These are phyloP conservation scores for Drosophila meridionalis DNA, from an alignment of 2,888 invertebrate genomes.

Conservation along the genomic window DNA sequence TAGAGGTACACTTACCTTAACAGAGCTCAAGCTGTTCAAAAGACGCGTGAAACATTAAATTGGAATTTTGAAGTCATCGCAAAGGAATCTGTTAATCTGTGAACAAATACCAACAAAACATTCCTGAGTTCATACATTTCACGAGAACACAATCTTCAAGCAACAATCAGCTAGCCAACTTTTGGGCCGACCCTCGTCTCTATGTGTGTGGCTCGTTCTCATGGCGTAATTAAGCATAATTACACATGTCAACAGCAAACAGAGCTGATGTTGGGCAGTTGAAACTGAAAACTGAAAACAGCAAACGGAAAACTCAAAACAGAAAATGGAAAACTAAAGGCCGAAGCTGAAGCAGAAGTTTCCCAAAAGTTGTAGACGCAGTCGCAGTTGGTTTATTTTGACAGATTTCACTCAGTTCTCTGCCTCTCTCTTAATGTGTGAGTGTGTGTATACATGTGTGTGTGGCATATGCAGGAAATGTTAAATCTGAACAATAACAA, in stretches of 20 bases:
- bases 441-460: constrained; percentile 31
- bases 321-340: background rate
- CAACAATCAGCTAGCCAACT: background rate
- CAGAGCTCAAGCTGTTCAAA: background rate
- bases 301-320: constrained; percentile 1
- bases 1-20: background rate
- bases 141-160: background rate
- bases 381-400: constrained; percentile 62
- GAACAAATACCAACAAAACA: too few relatives aligned
- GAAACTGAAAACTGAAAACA: constrained; percentile 8
- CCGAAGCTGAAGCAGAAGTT: background rate
- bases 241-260: constrained; percentile 69
- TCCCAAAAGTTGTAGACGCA: constrained; percentile 16
- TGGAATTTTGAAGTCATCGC: background rate
- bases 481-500: constrained; percentile 44
- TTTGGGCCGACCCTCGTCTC: background rate
- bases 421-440: constrained; percentile 6
- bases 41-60: background rate
- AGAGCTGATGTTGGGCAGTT: constrained; percentile 11
- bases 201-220: constrained; percentile 48
- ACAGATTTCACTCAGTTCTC: constrained; percentile 68
- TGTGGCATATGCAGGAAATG: constrained; percentile 70
- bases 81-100: background rate
- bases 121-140: background rate
- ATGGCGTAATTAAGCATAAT: constrained; percentile 74